Percentiles rank a stretch among this genome's conserved stretches.
phyloP scores from a whole-genome alignment of 2,113 vertebrate genomes.

The Asarcornis scutulata region DNA sequence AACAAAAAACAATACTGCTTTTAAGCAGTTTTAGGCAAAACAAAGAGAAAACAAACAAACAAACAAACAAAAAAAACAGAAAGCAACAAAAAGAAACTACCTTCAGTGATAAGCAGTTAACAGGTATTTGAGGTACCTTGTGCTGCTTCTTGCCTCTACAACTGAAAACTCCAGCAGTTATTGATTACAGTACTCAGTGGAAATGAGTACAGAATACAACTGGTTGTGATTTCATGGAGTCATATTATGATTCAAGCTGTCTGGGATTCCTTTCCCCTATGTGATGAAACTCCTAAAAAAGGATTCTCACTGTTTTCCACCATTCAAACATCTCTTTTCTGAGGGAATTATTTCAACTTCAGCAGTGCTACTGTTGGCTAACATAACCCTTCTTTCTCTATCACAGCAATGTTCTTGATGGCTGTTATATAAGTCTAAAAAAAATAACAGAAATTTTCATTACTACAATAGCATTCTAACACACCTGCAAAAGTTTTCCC shows the following conservation, averaged over 20 bases:
- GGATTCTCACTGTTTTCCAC: neutral
- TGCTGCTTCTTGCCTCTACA: neutral
- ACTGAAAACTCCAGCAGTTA: neutral
- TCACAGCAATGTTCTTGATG: neutral
- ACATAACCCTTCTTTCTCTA: neutral
- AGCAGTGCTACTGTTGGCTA: neutral
- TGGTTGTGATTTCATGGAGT: neutral
- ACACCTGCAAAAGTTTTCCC: neutral
- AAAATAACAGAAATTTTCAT: neutral
- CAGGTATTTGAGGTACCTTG: neutral
- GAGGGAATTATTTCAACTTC: neutral
- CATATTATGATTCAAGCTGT: neutral
- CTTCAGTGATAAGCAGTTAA: neutral
- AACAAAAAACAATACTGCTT: neutral
- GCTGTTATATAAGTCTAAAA: neutral
- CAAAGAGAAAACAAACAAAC: neutral
- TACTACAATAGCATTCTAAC: neutral
- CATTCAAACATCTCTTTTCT: neutral
- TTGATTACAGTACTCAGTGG: neutral
- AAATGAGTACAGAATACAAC: neutral
- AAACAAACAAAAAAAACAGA: too few species aligned
- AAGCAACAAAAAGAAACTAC: neutral
- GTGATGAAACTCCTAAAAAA: neutral
- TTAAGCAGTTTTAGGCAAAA: neutral
- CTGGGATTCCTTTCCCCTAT: neutral